Base-by-base conservation (phyloP, 2,797 vertebrate species). In the Remorina albescens region DNA sequence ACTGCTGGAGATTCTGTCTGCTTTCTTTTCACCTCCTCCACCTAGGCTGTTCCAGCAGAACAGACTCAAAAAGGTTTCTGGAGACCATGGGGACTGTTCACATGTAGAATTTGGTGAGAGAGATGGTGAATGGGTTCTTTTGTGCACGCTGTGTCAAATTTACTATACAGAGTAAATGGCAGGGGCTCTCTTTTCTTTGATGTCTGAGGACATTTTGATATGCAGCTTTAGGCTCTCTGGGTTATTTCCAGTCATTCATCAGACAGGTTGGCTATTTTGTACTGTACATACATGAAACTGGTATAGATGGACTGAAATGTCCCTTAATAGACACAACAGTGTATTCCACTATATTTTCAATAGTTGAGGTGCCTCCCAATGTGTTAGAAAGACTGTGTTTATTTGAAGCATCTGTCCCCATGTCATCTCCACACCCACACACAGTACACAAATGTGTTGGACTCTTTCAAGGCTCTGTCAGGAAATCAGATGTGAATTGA, bases 1-100 rank as follows among this genome's bases (percentile, higher is more conserved):
- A 46, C 71, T 75, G 76, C 68, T 34, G 61, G 69, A 88, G 76
- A 87, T 88, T 83, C 69, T 34, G 30, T 67, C 37, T 32, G 47
- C 32, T 74, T 34, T 44, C 21, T 63, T 63, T 80, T 58, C 57
- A 86, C 39, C 30, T 80, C 11, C 47, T n/a, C n/a, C n/a, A n/a
- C n/a, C 66, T 59, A 37, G 47, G 44, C 47, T 65, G 62, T 76
- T 65, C 41, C 77, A 62, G 23, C 51, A 61, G 67, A 51, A 41
- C 36, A 41, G n/a, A 55, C 51, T 51, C 37, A 55, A 44, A 42
- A 75, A 76, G n/a, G 56, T 69, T 37, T 71, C 21, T 76, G 32
- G 50, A 76, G 44, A 67, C 63, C 63, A 55, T 2, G 15, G 50
- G 34, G 67, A 67, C 78, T 46, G 74, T 71, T 88, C 75, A 71